Evolutionary conservation across 2,113 vertebrate species (phyloP), one percentile per base, ranked within the genome.

Genomic region (Arvicanthis niloticus): DNA sequence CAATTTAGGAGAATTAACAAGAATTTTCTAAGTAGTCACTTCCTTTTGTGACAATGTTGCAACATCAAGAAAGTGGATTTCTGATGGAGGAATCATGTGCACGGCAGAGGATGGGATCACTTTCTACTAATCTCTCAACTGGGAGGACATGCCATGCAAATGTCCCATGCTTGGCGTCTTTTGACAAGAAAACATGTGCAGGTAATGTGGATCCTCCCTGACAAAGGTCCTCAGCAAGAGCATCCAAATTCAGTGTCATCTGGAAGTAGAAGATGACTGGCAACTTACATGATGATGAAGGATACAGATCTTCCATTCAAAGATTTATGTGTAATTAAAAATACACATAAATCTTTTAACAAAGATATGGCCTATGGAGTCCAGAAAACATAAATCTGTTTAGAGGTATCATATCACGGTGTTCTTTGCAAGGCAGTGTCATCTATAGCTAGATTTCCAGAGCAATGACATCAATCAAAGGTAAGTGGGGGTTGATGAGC

Each of bases 1-100:
- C 6, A 84, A 78, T 42, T 86, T 67, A 89, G 40, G 48, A 94
- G 62, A 90, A 21, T 78, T 91, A 91, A 84, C 24, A 80, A 91
- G 67, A 87, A 68, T 82, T 76, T 62, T 67, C 42, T 45, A 93
- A 88, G 56, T 80, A 78, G 40, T 73, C 62, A 76, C 95, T 96
- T 97, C 80, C 75, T 53, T 85, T 84, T 76, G 87, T 58, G 21
- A 90, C 90, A 80, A 34, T 53, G 75, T 68, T 86, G 53, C 42
- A 88, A 2, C 31, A 65, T 3, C 51, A 53, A 19, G 40, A 75
- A 8, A 91, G 19, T 34, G 92, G 89, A 65, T n/a, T 81, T 75
- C 40, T 73, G 45, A 72, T 24, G 48, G 72, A 78, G 58, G 89
- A 58, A 58, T 34, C 67, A 82, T 34, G 51, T 70, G 42, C 21